Percentiles rank a stretch among this genome's conserved stretches.
These are phyloP conservation scores for Dicerorhinus sumatrensis DNA, from an alignment of 2,113 vertebrate species.

Conservation along the genomic window DNA sequence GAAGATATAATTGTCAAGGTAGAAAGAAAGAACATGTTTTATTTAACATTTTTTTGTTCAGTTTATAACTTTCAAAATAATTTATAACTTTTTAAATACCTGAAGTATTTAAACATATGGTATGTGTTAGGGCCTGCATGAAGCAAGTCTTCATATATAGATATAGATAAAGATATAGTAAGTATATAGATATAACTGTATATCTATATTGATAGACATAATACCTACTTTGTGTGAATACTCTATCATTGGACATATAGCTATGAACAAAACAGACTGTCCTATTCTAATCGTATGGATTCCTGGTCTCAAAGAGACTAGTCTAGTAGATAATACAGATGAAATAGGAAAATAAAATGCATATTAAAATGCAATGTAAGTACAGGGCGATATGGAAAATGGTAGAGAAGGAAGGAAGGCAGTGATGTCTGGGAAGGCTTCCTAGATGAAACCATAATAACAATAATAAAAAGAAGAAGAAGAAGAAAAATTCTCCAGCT, in stretches of 20 bases:
- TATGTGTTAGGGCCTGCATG: not conserved
- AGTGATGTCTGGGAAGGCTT: not conserved
- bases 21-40: not conserved
- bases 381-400: not conserved
- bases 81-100: not conserved
- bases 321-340: not conserved
- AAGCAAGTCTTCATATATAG: not conserved
- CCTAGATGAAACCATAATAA: not conserved
- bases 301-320: not conserved
- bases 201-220: not conserved
- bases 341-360: not conserved
- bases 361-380: not conserved
- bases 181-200: not conserved
- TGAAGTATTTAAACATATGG: not conserved
- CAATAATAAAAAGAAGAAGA: not conserved
- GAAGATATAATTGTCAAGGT: not conserved
- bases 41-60: not conserved
- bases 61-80: slow-evolving; percentile 23
- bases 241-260: not conserved
- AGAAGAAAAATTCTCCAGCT: not conserved
- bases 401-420: not conserved
- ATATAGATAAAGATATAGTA: not conserved
- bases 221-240: not conserved
- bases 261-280: not conserved
- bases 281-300: not conserved